Evolutionary conservation across 2,113 vertebrate species (phyloP).

Genomic region (Pardalotus punctatus): DNA sequence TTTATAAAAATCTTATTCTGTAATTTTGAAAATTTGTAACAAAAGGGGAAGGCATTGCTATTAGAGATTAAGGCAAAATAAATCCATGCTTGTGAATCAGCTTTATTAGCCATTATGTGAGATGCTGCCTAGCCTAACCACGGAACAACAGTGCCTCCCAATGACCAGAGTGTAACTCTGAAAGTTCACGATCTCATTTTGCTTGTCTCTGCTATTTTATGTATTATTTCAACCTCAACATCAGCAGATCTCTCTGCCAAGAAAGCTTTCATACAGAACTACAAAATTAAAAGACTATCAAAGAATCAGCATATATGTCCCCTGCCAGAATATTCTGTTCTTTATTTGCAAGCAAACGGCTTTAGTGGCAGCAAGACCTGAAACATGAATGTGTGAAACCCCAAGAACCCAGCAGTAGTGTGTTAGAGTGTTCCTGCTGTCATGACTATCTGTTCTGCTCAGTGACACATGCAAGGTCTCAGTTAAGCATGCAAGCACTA

Average conservation of each 20-base stretch:
- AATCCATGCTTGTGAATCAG: neutral
- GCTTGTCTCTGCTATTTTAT: neutral
- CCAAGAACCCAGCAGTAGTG: neutral
- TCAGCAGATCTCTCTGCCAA: neutral
- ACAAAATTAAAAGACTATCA: neutral
- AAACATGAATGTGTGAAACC: neutral
- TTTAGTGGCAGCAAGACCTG: neutral
- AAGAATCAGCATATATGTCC: neutral
- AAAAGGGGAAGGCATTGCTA: neutral
- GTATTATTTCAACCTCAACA: neutral
- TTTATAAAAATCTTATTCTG: neutral
- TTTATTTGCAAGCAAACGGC: neutral
- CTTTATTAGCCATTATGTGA: neutral
- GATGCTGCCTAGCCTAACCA: neutral
- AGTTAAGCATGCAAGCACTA: neutral
- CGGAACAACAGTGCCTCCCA: constrained; percentile 33
- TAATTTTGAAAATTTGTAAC: neutral
- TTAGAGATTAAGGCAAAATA: neutral
- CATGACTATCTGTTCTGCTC: neutral
- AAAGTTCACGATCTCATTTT: neutral
- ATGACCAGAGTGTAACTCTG: neutral
- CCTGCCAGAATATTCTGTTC: neutral
- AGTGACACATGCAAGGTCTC: too few species aligned
- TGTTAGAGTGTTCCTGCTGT: neutral
- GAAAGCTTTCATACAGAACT: neutral